These are phyloP conservation scores for Porites divaricata DNA, from an alignment of 92 coral and sea anemone genomes.

Conservation along the genomic window DNA sequence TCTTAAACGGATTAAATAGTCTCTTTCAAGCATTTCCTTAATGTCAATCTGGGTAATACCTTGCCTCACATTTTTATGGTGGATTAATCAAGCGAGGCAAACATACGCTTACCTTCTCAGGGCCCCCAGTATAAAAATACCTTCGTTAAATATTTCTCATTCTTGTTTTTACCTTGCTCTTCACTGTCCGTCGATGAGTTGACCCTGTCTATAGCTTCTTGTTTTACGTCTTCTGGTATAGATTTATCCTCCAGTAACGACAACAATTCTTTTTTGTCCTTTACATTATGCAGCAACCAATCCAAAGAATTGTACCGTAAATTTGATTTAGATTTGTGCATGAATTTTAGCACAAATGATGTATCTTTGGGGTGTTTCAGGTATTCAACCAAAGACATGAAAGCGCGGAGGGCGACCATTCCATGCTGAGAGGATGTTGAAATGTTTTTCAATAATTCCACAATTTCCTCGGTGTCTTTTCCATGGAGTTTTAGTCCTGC, in stretches of 20 bases:
- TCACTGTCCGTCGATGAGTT: slow-evolving; percentile 54
- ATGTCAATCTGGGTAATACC: not conserved
- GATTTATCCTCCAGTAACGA: slow-evolving; percentile 81
- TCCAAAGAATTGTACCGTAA: slow-evolving; percentile 94
- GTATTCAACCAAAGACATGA: slow-evolving; percentile 91
- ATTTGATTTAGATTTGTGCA: slow-evolving; percentile 90
- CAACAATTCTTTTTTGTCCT: slow-evolving; percentile 80
- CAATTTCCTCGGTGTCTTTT: slow-evolving; percentile 81
- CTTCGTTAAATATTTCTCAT: not conserved
- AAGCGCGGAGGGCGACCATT: slow-evolving; percentile 90
- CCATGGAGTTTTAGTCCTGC: slow-evolving; percentile 84
- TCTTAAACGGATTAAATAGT: slow-evolving; percentile 13
- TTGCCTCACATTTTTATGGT: slow-evolving; percentile 18
- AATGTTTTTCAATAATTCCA: slow-evolving; percentile 84
- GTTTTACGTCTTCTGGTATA: slow-evolving; percentile 92
- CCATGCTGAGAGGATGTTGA: slow-evolving; percentile 84
- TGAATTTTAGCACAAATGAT: slow-evolving; percentile 87
- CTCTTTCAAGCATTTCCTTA: not conserved
- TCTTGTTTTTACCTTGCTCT: slow-evolving; percentile 24
- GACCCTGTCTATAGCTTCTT: slow-evolving; percentile 92
- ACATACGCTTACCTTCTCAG: not conserved
- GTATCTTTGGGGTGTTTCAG: slow-evolving; percentile 96
- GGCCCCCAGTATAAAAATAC: slow-evolving; percentile 2
- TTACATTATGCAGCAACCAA: slow-evolving; percentile 95
- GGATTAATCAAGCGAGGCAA: slow-evolving; percentile 11